Conservation (phyloP, 2,113 vertebrate species). For the Corythoichthys intestinalis region DNA sequence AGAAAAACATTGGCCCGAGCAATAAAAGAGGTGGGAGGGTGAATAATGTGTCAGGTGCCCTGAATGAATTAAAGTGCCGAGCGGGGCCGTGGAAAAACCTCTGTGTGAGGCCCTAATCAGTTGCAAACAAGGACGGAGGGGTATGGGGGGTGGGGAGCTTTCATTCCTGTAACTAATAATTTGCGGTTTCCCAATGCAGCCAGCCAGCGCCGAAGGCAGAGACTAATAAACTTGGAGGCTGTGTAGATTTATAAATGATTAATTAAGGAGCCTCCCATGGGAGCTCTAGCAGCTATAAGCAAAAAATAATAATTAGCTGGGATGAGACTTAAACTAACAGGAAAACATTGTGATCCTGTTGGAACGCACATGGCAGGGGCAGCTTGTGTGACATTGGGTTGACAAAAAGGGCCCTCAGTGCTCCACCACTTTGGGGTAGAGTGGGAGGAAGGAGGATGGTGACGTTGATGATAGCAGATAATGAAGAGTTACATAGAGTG, state of each 20-base stretch:
- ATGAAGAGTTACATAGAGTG: conserved; percentile 67
- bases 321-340: conserved; percentile 80
- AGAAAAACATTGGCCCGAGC: conserved; percentile 60
- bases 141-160: conserved; percentile 41
- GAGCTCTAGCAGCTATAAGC: conserved; percentile 75
- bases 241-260: conserved; percentile 84
- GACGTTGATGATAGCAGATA: conserved; percentile 58
- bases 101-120: conserved; percentile 75
- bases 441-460: conserved; percentile 27
- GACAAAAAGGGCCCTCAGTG: conserved; percentile 55
- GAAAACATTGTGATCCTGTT: conserved; percentile 71
- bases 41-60: conserved; percentile 69
- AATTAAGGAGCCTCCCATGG: conserved; percentile 75
- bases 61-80: conserved; percentile 68
- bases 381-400: conserved; percentile 50
- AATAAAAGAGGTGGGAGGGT: conserved; percentile 62
- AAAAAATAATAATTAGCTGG: conserved; percentile 81
- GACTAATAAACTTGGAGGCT: conserved; percentile 79
- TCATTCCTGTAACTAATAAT: conserved; percentile 81
- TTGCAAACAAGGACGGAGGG: conserved; percentile 67
- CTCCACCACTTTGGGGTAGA: conserved; percentile 28
- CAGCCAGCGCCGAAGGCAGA: conserved; percentile 76
- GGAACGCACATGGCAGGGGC: conserved; percentile 48
- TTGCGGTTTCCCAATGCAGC: conserved; percentile 78
- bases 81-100: conserved; percentile 65